Conservation (phyloP, 2,888 invertebrate genomes). For the Villa cingulata region DNA sequence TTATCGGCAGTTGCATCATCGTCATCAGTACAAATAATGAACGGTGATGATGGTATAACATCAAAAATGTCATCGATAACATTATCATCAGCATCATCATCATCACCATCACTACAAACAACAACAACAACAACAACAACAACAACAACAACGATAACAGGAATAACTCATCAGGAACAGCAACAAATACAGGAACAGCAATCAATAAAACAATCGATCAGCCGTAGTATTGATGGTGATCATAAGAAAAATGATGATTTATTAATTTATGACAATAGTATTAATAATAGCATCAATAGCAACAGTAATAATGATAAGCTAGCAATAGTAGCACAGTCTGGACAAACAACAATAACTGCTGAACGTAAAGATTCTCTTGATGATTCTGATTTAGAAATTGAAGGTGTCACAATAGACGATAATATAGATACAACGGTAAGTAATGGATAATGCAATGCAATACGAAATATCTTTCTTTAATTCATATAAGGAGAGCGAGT, state of each 20-base stretch:
- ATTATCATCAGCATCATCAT: neutral
- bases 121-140: too few species aligned
- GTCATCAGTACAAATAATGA: neutral
- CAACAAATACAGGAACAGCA: constrained; percentile 5
- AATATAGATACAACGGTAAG: constrained; percentile 60
- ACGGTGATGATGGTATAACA: neutral
- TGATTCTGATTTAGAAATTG: constrained; percentile 73
- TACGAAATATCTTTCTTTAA: too few species aligned
- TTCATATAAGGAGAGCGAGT: too few species aligned
- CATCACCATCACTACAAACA: neutral
- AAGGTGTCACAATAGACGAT: constrained; percentile 67
- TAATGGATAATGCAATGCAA: too few species aligned
- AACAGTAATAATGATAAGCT: too few species aligned
- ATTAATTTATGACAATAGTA: neutral
- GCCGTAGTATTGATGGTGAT: too few species aligned
- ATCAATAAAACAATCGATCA: constrained; percentile 14
- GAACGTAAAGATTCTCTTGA: constrained; percentile 40
- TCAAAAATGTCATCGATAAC: neutral
- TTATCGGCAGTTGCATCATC: neutral
- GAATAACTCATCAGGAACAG: neutral
- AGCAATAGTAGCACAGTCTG: too few species aligned
- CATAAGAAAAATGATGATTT: constrained; percentile 27
- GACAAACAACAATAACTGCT: too few species aligned
- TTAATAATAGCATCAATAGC: neutral
- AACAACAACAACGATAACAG: neutral